Evolutionary conservation across 2,888 invertebrate genomes (phyloP), one percentile per base, ranked within the genome.

Genomic region (Eilema caniola): DNA sequence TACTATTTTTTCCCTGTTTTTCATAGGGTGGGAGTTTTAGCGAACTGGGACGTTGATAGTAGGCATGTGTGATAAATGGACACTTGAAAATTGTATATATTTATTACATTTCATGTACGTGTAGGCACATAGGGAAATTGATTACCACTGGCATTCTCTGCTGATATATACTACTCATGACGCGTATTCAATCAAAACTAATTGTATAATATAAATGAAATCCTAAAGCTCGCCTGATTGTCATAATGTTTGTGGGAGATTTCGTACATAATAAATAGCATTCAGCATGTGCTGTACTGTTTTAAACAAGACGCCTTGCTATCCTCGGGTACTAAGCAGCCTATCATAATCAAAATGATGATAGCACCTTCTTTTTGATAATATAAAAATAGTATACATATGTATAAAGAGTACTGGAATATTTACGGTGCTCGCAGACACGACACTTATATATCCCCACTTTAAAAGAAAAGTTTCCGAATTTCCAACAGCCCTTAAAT

Each of bases 1-100:
- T 84, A 82, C 83, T 89, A 88, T 73, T 83, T 84, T 83, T 87
- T 83, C 80, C 75, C 83, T 87, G n/a, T 86, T 73, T 69, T 83
- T 84, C 71, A 76, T 79, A 73, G 69, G 85, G 88, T 78, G 67
- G 14, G 70, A 81, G 75, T 88, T 75, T 61, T 11, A 74, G 88
- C 85, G 90, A 69, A 23, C 63, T 62, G 62, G 31, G 69, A 67
- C 57, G 31, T 59, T 31, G 2, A 41, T 31, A 31, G n/a, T 47
- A 24, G 23, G 59, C 10, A 31, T 28, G 28, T 62, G 20, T 25
- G 16, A 25, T 12, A 12, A 24, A 31, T 16, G n/a, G 0, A 5
- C 5, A 20, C 7, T 28, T 28, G 0, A 14, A 60, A 28, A 60
- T 60, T 28, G 20, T 47, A 20, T 47, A 20, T 28, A 28, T 4